These are phyloP conservation scores for Ispidina picta DNA, from an alignment of 2,797 vertebrate species.

Conservation along the genomic window DNA sequence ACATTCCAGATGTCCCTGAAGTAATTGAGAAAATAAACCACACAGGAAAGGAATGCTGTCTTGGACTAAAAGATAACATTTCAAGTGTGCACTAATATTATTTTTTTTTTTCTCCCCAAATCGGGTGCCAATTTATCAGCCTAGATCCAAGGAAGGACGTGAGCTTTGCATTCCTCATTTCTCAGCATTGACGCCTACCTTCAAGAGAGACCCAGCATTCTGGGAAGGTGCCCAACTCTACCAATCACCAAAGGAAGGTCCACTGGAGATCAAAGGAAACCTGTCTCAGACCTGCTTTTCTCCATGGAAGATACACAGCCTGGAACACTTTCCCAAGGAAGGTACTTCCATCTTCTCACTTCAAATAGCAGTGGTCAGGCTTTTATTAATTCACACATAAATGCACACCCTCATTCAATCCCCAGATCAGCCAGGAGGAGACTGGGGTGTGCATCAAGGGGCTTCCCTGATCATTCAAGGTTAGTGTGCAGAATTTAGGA, in stretches of 20 bases:
- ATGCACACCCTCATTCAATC: background rate
- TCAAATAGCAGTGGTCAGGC: background rate
- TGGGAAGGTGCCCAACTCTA: background rate
- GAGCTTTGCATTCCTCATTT: background rate
- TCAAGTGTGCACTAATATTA: background rate
- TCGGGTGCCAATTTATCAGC: background rate
- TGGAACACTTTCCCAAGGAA: background rate
- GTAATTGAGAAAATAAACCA: background rate
- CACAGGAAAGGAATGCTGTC: background rate
- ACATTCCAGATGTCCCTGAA: background rate
- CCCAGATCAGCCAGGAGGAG: background rate
- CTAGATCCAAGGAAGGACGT: background rate
- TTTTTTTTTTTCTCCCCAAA: background rate
- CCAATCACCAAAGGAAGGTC: background rate
- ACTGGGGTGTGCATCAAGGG: background rate
- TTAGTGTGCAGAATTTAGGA: background rate
- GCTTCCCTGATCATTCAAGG: background rate
- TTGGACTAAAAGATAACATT: background rate
- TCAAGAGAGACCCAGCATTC: background rate
- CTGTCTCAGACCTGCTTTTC: background rate
- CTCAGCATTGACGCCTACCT: accelerated
- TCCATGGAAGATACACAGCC: background rate
- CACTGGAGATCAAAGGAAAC: background rate
- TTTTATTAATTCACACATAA: background rate
- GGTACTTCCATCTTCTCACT: background rate